phyloP scores from a whole-genome alignment of 2,888 invertebrate species.

The Amphipyra berbera region DNA sequence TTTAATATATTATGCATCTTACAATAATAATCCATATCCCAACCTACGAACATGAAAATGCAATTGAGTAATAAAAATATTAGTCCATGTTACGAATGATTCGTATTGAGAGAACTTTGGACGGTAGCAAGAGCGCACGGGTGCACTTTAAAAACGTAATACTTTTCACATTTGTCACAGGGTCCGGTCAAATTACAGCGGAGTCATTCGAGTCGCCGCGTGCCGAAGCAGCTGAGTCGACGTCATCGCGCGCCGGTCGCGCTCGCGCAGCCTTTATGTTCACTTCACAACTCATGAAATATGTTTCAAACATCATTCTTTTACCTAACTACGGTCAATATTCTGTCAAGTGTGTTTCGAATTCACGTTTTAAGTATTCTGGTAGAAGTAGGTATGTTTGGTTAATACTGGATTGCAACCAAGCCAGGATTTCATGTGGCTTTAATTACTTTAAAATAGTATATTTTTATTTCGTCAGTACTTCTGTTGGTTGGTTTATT shows the following conservation, averaged over 20 bases:
- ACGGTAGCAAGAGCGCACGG: constrained; percentile 49
- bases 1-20: too few relatives aligned
- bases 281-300: constrained; percentile 55
- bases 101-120: constrained; percentile 37
- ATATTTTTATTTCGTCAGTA: too few relatives aligned
- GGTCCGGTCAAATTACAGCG: constrained; percentile 76
- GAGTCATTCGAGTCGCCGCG: constrained; percentile 79
- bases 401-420: too few relatives aligned
- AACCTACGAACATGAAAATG: constrained; percentile 8
- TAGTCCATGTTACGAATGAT: constrained; percentile 25
- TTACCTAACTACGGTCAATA: constrained; percentile 42
- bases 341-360: not conserved
- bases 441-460: too few relatives aligned
- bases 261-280: constrained; percentile 48
- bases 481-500: too few relatives aligned
- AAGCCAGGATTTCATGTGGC: too few relatives aligned
- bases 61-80: constrained; percentile 19
- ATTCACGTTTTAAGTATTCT: constrained; percentile 7
- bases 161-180: constrained; percentile 84
- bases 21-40: constrained; percentile 2
- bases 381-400: not conserved
- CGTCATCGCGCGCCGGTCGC: constrained; percentile 68
- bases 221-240: constrained; percentile 72
- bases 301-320: constrained; percentile 49
- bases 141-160: constrained; percentile 74